Evolutionary conservation across 1,140 invertebrate species (phyloP), one percentile per base, ranked within the genome.

Genomic region (Lucilia cuprina): DNA sequence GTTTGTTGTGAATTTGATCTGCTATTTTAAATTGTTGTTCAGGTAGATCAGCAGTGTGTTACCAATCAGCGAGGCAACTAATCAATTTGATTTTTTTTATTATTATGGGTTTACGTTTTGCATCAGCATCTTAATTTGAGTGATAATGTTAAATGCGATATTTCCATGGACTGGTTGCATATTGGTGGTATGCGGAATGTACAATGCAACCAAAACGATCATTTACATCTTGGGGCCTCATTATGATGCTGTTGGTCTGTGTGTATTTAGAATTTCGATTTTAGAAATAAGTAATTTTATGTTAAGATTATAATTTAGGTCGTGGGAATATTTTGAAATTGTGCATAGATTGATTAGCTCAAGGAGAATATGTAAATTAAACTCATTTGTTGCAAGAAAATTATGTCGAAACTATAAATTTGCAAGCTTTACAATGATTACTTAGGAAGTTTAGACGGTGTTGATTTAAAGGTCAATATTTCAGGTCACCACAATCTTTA

Each of bases 91-190:
- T 78, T 49, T 80, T 19, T 30, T 30, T 30, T 80, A 49, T 80
- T 80, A 80, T 80, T 78, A 78, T 41, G 41, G 41, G 41, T 7
- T 41, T 41, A 49, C n/a, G 77, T 17, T 80, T 49, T 35, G 74
- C 77, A 47, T 78, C 19, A 13, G 77, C 5, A 14, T 49, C 21
- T 80, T 80, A 80, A 80, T 80, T 80, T 80, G 77, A 49, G 41
- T 80, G 77, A 80, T 80, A 80, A 80, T 50, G 41, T 80, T 49
- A 19, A 21, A 80, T 80, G 77, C 77, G 77, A 50, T 80, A 50
- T 49, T 80, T 49, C 9, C 47, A 35, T 80, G 30, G 34, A 14
- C 7, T 34, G 19, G 34, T 13, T 13, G 14, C 75, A 78, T n/a
- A n/a, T 10, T 41, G 5, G 41, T 41, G 41, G 34, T 78, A 7